Conservation (phyloP, 1,140 invertebrate species). For the Drosophila dunni region DNA sequence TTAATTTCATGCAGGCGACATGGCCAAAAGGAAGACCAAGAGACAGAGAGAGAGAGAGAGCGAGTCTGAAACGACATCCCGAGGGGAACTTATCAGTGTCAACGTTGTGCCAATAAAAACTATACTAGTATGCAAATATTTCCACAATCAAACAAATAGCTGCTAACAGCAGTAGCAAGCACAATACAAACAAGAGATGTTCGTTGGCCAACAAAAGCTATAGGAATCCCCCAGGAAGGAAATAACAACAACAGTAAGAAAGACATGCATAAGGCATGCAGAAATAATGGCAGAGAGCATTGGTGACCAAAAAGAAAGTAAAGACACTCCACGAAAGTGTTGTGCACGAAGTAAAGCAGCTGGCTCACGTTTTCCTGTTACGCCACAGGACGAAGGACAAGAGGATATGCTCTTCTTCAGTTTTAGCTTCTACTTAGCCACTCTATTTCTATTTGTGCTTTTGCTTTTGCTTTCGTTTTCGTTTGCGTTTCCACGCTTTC, state of each 20-base stretch:
- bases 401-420: slow-evolving; percentile 51
- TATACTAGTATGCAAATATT: slow-evolving; percentile 80
- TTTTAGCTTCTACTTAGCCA: slow-evolving; percentile 19
- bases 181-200: slow-evolving; percentile 63
- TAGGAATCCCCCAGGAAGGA: slow-evolving; percentile 57
- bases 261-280: slow-evolving; percentile 51
- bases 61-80: slow-evolving; percentile 34
- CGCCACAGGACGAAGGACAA: slow-evolving; percentile 61
- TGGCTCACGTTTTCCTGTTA: slow-evolving; percentile 70
- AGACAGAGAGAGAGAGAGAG: slow-evolving; percentile 12
- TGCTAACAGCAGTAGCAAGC: slow-evolving; percentile 54
- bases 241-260: slow-evolving; percentile 18
- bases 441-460: slow-evolving; percentile 24
- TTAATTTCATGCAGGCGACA: slow-evolving; percentile 58
- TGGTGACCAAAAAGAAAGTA: slow-evolving; percentile 29
- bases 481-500: slow-evolving; percentile 9
- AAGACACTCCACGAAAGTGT: slow-evolving; percentile 31
- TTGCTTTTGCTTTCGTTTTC: slow-evolving; percentile 5
- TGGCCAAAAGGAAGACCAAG: background rate
- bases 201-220: slow-evolving; percentile 53
- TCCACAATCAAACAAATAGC: slow-evolving; percentile 81
- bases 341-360: slow-evolving; percentile 62
- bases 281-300: slow-evolving; percentile 43
- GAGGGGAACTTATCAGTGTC: slow-evolving; percentile 80
- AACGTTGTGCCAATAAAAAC: slow-evolving; percentile 82